Base-by-base conservation (phyloP, 53 echinoderm and acorn worm genomes). In the Echinometra lucunter region DNA sequence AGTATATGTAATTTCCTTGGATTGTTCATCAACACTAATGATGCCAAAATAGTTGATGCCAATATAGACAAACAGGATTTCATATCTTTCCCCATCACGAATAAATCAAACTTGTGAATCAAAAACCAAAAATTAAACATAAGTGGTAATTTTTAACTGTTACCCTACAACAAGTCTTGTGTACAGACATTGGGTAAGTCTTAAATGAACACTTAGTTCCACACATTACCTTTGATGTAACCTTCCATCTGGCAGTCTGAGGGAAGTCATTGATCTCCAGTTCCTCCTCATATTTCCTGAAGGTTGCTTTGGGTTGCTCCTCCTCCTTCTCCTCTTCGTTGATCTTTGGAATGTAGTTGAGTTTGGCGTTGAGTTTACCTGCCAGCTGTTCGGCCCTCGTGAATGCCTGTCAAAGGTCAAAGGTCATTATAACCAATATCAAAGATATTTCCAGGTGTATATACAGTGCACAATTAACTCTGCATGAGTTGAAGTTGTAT, bases 171-270 rank as follows among this genome's bases (percentile, higher is more conserved):
- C 12, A 3, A 72, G 72, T 72, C 72, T 13, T 35, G 12, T 16
- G 35, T 35, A 35, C 35, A 32, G 16, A 72, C 12, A 35, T 72
- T 13, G 28, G 15, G 13, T 30, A 12, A 3, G 78, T 42, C 19
- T 38, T 0, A 40, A 38, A 6, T 21, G 5, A 78, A 78, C 21
- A 38, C 18, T 40, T 56, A 94, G 85, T 83, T 87, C 66, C 87
- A 94, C 25, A 92, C 93, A 66, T 88, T 91, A 97, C 98, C 97
- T 97, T 98, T 15, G 99, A 99, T 40, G 99, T 99, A 53, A 99
- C 99, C 93, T 99, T 99, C 99, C 99, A 99, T 92, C 99, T 99
- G 9, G 99, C 99, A 23, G 99, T 99, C 91, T 99, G 99, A 49
- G 99, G 99, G 99, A 99, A 99, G 95, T 99, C 98, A 60, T 99